phyloP scores from a whole-genome alignment of 2,113 vertebrate species.

The Orthonyx spaldingii region DNA sequence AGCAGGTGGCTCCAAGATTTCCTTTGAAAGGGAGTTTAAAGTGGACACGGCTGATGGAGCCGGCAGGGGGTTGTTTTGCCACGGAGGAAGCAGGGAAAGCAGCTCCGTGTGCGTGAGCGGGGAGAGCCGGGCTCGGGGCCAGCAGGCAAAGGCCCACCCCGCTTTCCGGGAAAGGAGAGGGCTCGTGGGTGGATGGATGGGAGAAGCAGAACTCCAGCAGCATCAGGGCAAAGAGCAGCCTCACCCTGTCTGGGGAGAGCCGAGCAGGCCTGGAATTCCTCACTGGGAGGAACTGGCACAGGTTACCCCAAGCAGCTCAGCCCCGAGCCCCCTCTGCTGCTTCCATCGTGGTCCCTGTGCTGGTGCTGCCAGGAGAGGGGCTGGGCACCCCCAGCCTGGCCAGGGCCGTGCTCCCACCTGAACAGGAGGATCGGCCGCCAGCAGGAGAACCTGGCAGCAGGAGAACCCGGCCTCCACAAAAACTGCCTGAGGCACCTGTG shows the following conservation, averaged over 20 bases:
- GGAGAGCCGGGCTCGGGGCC: background rate
- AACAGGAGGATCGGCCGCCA: rapidly evolving
- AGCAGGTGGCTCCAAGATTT: background rate
- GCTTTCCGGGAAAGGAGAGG: background rate
- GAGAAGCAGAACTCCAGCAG: background rate
- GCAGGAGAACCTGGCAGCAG: background rate
- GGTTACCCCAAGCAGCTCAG: background rate
- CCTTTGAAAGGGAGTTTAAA: background rate
- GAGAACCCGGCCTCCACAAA: background rate
- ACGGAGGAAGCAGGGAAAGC: background rate
- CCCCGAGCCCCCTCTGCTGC: background rate
- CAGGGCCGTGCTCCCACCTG: background rate
- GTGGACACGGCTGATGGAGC: rapidly evolving
- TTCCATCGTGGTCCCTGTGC: background rate
- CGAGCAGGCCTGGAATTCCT: background rate
- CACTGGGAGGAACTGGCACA: background rate
- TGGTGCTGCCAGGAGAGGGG: background rate
- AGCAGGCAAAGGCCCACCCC: rapidly evolving
- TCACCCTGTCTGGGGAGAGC: background rate
- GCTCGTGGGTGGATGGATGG: background rate
- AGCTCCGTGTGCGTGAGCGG: rapidly evolving
- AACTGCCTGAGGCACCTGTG: background rate
- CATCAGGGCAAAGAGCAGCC: background rate
- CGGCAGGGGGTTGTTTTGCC: background rate
- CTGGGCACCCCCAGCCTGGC: background rate